These are phyloP conservation scores for Hanleya hanleyi DNA, from an alignment of 2,888 invertebrate species.

Conservation along the genomic window DNA sequence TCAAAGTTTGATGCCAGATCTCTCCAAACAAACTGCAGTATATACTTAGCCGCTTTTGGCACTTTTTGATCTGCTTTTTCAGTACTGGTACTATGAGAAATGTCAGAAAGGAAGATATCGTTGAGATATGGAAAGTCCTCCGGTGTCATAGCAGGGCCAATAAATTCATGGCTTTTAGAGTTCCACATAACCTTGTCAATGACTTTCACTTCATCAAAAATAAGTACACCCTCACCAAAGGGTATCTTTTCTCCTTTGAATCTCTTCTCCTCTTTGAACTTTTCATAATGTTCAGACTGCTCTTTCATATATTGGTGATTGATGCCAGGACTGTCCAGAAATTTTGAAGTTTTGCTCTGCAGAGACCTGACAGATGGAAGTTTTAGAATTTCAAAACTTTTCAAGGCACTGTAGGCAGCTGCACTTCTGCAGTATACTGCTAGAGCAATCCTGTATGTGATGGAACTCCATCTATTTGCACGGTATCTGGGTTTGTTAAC, in stretches of 20 bases:
- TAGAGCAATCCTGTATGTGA: not conserved
- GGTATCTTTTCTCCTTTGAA: not conserved
- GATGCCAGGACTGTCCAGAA: not conserved
- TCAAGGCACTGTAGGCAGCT: not conserved
- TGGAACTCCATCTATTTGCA: not conserved
- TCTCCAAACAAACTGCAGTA: not conserved
- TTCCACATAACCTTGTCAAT: conserved; percentile 1
- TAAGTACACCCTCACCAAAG: not conserved
- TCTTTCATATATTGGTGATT: not conserved
- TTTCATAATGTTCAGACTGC: not conserved
- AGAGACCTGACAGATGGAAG: not conserved
- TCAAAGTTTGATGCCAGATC: not conserved
- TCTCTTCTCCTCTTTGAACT: not conserved
- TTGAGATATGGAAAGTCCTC: not conserved
- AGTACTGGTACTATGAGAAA: no score
- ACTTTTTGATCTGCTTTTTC: not conserved
- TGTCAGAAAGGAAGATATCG: not conserved
- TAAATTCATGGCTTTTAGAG: not conserved
- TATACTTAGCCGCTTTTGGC: not conserved
- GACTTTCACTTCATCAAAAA: not conserved
- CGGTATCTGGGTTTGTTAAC: not conserved
- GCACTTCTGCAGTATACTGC: not conserved
- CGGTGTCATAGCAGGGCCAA: not conserved
- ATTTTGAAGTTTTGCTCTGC: not conserved
- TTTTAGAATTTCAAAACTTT: not conserved